phyloP scores from a whole-genome alignment of 2,888 invertebrate species.

The Idaea aversata region DNA sequence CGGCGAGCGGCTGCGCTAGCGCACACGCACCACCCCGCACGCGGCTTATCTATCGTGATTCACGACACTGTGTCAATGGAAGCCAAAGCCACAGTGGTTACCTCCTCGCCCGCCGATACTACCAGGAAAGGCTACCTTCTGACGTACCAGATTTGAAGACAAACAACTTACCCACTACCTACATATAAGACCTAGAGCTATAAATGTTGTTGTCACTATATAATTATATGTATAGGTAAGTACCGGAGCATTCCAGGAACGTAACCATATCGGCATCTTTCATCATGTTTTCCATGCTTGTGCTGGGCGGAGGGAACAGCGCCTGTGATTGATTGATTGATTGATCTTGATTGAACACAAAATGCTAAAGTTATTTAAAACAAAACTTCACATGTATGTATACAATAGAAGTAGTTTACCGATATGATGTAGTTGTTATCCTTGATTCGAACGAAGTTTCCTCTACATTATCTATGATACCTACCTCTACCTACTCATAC shows the following conservation, averaged over 20 bases:
- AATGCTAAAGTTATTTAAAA: too few relatives aligned
- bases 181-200: too few relatives aligned
- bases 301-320: too few relatives aligned
- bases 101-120: neutral
- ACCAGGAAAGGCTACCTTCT: neutral
- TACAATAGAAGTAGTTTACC: neutral
- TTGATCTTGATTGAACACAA: too few relatives aligned
- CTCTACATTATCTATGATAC: neutral
- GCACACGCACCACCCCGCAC: slow-evolving; percentile 24
- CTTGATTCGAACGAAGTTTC: neutral
- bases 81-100: slow-evolving; percentile 12
- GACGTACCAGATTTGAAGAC: neutral
- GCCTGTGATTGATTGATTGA: too few relatives aligned
- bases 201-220: too few relatives aligned
- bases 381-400: neutral
- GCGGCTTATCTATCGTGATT: slow-evolving; percentile 58
- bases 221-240: too few relatives aligned
- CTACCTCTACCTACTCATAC: too few relatives aligned
- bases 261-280: too few relatives aligned
- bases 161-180: neutral
- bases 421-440: neutral
- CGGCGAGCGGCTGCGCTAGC: slow-evolving; percentile 9
- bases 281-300: too few relatives aligned
- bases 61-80: slow-evolving; percentile 30
- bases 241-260: too few relatives aligned